These are phyloP conservation scores for Parapsyche elsis DNA, from an alignment of 1,140 invertebrate species.

Conservation along the genomic window DNA sequence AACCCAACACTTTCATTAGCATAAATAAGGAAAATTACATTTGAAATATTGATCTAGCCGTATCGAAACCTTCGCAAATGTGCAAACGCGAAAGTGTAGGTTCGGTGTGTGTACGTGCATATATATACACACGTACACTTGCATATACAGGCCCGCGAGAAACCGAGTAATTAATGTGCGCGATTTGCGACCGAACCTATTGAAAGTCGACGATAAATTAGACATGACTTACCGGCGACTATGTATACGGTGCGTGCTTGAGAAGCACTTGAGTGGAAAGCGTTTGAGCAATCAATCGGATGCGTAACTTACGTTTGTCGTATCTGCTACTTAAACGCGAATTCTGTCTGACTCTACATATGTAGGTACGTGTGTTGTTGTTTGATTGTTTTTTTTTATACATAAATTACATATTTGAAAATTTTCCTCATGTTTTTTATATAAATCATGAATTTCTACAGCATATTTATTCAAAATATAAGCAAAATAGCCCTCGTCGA, in stretches of 20 bases:
- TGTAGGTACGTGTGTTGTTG: neutral
- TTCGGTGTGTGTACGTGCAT: neutral
- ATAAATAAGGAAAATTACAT: conserved; percentile 49
- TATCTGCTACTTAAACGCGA: no score
- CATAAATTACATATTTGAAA: neutral
- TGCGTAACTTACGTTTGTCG: no score
- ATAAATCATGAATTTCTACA: no score
- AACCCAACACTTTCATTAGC: conserved; percentile 51
- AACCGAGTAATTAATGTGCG: conserved; percentile 34
- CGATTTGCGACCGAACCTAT: conserved; percentile 34
- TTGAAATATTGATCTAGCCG: conserved; percentile 51
- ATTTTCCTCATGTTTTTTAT: neutral
- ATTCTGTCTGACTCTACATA: neutral
- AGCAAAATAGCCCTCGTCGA: neutral
- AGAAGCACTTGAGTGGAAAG: neutral
- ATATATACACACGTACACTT: no score
- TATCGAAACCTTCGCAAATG: conserved; percentile 25
- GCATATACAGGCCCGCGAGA: neutral
- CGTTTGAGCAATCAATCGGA: no score
- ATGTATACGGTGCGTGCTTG: neutral
- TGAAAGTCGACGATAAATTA: conserved; percentile 30
- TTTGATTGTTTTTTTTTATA: neutral
- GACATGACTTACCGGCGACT: conserved; percentile 13
- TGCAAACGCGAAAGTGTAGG: neutral
- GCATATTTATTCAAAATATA: neutral